phyloP scores from a whole-genome alignment of 2,797 vertebrate genomes.

The Okamejei kenojei region DNA sequence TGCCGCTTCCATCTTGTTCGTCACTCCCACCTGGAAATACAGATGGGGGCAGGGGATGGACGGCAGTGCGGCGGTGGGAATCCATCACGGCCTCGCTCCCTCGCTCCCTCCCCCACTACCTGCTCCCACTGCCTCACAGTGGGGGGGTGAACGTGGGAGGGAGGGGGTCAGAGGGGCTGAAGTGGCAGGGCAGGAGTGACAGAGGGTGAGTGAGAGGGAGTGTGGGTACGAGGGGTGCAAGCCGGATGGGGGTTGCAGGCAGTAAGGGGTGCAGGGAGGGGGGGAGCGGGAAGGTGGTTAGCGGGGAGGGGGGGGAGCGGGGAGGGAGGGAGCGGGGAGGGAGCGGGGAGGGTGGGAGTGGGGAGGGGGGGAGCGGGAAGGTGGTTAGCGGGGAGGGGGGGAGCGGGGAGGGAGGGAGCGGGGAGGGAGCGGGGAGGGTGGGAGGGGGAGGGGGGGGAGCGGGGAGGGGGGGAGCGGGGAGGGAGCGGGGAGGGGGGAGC shows the following conservation, averaged over 20 bases:
- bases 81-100: not conserved
- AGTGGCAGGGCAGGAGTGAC: too few species aligned
- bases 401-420: not conserved
- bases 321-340: not conserved
- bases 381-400: not conserved
- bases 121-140: not conserved
- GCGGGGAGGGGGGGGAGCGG: not conserved
- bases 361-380: not conserved
- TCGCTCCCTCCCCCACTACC: too few species aligned
- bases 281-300: not conserved
- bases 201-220: too few species aligned
- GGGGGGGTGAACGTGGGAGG: too few species aligned
- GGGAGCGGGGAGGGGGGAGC: not conserved
- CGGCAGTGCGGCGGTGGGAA: not conserved
- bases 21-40: constrained; percentile 50
- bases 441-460: not conserved
- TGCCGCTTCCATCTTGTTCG: constrained; percentile 51
- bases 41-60: not conserved
- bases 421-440: not conserved
- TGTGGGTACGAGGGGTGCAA: not conserved
- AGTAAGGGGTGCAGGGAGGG: not conserved
- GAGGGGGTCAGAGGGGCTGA: too few species aligned
- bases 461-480: not conserved
- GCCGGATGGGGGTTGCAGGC: too few species aligned
- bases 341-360: not conserved